These are phyloP conservation scores for Plotosus lineatus DNA, from an alignment of 2,113 vertebrate genomes.

Conservation along the genomic window DNA sequence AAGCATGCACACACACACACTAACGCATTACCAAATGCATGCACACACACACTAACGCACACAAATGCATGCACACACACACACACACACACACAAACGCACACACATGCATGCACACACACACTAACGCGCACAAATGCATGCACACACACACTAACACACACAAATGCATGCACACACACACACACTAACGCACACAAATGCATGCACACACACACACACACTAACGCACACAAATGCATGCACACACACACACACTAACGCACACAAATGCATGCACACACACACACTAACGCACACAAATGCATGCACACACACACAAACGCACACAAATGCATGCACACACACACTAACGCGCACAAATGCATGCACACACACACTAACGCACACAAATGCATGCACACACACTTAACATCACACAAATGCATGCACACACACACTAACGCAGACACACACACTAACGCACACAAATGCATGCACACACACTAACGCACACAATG, in stretches of 20 bases:
- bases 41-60: background rate
- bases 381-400: constrained; percentile 18
- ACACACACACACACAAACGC: constrained; percentile 7
- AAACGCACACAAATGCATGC: too few relatives aligned
- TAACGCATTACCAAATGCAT: too few relatives aligned
- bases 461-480: background rate
- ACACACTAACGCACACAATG: constrained; percentile 6
- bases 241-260: background rate
- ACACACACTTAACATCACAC: background rate
- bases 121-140: constrained; percentile 2
- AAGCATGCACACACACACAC: constrained; percentile 16
- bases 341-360: constrained; percentile 4
- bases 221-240: background rate
- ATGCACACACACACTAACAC: constrained; percentile 4
- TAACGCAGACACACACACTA: constrained; percentile 10
- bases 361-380: constrained; percentile 10
- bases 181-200: too few relatives aligned
- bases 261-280: constrained; percentile 12
- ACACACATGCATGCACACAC: constrained; percentile 22
- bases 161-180: background rate
- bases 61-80: too few relatives aligned
- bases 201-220: constrained; percentile 22
- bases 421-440: constrained; percentile 10
- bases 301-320: constrained; percentile 8
- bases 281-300: constrained; percentile 29